A percentile compares a stretch with the other conserved stretches of the same genome.
phyloP scores from a whole-genome alignment of 2,888 invertebrate genomes.

The Sphaerophoria rueppellii region DNA sequence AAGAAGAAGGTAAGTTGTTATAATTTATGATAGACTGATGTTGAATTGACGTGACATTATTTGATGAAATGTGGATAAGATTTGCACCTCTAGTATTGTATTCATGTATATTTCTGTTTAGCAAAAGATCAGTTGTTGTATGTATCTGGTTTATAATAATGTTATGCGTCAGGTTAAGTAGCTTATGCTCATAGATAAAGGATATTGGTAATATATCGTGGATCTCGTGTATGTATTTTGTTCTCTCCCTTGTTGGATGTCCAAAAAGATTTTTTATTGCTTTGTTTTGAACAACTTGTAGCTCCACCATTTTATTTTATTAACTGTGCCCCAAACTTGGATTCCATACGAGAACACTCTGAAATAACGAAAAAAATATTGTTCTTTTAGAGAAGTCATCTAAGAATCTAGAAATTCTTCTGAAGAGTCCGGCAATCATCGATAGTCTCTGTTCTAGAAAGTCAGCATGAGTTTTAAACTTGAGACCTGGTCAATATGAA shows the following conservation, averaged over 20 bases:
- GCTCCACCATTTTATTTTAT: neutral
- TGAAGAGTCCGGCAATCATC: constrained; percentile 2
- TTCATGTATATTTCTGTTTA: constrained; percentile 11
- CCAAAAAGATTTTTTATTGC: neutral
- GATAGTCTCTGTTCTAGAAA: too few relatives aligned
- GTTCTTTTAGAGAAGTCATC: neutral
- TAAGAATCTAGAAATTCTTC: constrained; percentile 9
- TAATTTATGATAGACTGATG: neutral
- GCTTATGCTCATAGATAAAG: too few relatives aligned
- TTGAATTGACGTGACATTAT: neutral
- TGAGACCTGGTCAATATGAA: neutral
- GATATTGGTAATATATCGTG: neutral
- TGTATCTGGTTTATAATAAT: constrained; percentile 10
- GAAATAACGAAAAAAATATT: neutral
- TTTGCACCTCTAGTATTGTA: constrained; percentile 2
- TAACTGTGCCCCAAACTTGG: constrained; percentile 3
- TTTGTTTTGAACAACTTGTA: too few relatives aligned
- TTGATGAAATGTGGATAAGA: constrained; percentile 2
- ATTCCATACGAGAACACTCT: constrained; percentile 6
- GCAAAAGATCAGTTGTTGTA: neutral
- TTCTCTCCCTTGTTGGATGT: neutral
- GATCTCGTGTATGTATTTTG: neutral
- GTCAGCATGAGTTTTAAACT: constrained; percentile 5
- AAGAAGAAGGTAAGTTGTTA: neutral
- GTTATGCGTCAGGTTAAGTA: too few relatives aligned